phyloP scores from a whole-genome alignment of 2,888 invertebrate species.

The Ischnus inquisitorius region DNA sequence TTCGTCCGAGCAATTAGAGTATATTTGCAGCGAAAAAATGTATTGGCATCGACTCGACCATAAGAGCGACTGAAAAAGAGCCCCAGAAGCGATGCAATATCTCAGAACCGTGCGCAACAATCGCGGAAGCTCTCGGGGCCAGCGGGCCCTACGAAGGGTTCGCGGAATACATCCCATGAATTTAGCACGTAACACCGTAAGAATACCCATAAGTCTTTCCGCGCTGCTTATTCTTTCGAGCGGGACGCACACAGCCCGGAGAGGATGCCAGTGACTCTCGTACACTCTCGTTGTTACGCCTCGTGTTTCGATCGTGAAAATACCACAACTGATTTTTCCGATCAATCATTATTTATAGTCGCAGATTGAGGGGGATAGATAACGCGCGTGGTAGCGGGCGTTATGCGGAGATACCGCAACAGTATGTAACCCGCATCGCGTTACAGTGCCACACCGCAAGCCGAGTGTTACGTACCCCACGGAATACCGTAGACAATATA shows the following conservation, averaged over 20 bases:
- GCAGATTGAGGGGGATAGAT: slow-evolving; percentile 73
- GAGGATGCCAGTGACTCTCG: slow-evolving; percentile 46
- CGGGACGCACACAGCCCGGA: slow-evolving; percentile 29
- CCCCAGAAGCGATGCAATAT: too few relatives aligned
- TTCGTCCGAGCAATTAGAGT: too few relatives aligned
- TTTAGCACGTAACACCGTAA: slow-evolving; percentile 29
- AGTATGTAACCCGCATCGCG: slow-evolving; percentile 75
- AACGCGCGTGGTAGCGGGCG: slow-evolving; percentile 72
- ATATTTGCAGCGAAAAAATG: too few relatives aligned
- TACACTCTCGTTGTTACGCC: slow-evolving; percentile 6
- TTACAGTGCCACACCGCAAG: slow-evolving; percentile 36
- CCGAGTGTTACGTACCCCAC: background rate
- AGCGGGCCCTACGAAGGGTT: slow-evolving; percentile 21
- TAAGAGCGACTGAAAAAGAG: too few relatives aligned
- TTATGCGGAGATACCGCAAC: slow-evolving; percentile 72
- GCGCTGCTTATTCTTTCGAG: slow-evolving; percentile 42
- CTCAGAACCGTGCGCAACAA: background rate
- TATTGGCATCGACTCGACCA: too few relatives aligned
- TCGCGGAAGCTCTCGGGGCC: slow-evolving; percentile 16
- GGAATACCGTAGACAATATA: slow-evolving; percentile 28
- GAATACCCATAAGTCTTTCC: slow-evolving; percentile 30
- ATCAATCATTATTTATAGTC: slow-evolving; percentile 78
- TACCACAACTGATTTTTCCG: slow-evolving; percentile 71
- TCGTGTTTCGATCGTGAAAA: slow-evolving; percentile 64
- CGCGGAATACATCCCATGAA: slow-evolving; percentile 4